Evolutionary conservation across 1,140 invertebrate species (phyloP).

Genomic region (Macrostomum lignano): DNA sequence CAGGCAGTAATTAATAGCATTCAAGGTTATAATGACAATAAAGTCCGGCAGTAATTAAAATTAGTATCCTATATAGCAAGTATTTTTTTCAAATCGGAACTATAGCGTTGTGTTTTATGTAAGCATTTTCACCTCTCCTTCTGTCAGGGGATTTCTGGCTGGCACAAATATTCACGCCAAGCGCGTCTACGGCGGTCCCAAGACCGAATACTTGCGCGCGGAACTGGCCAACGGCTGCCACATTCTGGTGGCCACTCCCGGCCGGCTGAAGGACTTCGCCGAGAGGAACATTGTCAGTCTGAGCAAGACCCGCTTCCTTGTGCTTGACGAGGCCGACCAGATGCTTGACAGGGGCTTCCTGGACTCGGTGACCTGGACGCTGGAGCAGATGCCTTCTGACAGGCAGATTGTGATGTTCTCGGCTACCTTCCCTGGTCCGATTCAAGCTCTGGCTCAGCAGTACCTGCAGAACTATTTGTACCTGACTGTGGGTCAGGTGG

Average conservation of each 20-base stretch:
- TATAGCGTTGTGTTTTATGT: slow-evolving; percentile 9
- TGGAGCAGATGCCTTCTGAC: too few relatives aligned
- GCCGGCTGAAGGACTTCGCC: slow-evolving; percentile 26
- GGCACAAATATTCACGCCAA: too few relatives aligned
- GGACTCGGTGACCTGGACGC: slow-evolving; percentile 7
- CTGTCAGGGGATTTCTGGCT: too few relatives aligned
- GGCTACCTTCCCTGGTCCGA: slow-evolving; percentile 55
- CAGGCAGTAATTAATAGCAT: too few relatives aligned
- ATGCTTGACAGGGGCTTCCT: too few relatives aligned
- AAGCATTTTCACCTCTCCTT: slow-evolving; percentile 47
- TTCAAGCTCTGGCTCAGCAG: slow-evolving; percentile 43
- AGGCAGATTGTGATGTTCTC: too few relatives aligned
- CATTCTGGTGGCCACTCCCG: slow-evolving; percentile 27
- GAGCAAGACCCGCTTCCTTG: slow-evolving; percentile 1
- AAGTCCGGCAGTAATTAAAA: too few relatives aligned
- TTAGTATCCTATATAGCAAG: too few relatives aligned
- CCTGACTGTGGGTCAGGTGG: slow-evolving; percentile 51
- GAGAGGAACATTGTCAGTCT: slow-evolving; percentile 6
- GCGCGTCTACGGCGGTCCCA: too few relatives aligned
- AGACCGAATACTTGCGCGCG: slow-evolving; percentile 26
- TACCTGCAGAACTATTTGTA: slow-evolving; percentile 50
- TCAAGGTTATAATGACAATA: too few relatives aligned
- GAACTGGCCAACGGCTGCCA: slow-evolving; percentile 10
- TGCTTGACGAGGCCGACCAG: too few relatives aligned
- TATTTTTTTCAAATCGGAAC: too few relatives aligned